Base-by-base conservation (phyloP, 2,113 vertebrate species). In the Scartelaos histophorus region DNA sequence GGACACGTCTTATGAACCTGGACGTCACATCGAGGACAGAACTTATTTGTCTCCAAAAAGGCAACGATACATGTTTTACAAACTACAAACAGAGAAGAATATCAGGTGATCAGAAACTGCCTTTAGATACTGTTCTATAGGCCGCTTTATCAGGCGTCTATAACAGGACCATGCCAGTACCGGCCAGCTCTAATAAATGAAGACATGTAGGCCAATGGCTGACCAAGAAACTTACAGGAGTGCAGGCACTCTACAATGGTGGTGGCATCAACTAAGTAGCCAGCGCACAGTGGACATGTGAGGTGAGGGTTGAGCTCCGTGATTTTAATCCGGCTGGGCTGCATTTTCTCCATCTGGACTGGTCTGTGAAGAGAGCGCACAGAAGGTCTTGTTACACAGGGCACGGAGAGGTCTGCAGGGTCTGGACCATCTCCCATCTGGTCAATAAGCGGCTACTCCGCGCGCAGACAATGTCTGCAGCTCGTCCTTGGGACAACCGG, bases 191-290 rank as follows among this genome's bases (percentile, higher is more conserved):
- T 45, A 12, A 53, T 46, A 22, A 51, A 61, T 1, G 17, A 7
- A 47, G 13, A 69, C n/a, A 43, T 17, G 19, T 69, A 53, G 71
- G 22, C 56, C 71, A 76, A 68, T 75, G 73, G 15, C 45, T 57
- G 34, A 2, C 57, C 49, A 54, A 43, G 67, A 51, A 2, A 93
- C 97, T 95, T 92, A 98, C 97, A 98, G 78, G 97, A 97, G 92
- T 98, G 97, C 90, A 98, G 91, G 35, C 97, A 98, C 91, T 98
- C 96, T 80, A 97, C 95, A 24, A 98, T 97, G 87, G 96, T 97
- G 1, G 96, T 95, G 43, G 96, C 97, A 24, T 98, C 97, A 0
- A 98, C 96, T 91, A 98, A 95, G 90, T 98, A 98, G 0, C 97
- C 97, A 10, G 95, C 95, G 11, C 96, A 98, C 73, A 98, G 89